Percentiles rank a stretch among this genome's conserved stretches.
Evolutionary conservation across 2,113 vertebrate species (phyloP).

Genomic region (Nothoprocta pentlandii): DNA sequence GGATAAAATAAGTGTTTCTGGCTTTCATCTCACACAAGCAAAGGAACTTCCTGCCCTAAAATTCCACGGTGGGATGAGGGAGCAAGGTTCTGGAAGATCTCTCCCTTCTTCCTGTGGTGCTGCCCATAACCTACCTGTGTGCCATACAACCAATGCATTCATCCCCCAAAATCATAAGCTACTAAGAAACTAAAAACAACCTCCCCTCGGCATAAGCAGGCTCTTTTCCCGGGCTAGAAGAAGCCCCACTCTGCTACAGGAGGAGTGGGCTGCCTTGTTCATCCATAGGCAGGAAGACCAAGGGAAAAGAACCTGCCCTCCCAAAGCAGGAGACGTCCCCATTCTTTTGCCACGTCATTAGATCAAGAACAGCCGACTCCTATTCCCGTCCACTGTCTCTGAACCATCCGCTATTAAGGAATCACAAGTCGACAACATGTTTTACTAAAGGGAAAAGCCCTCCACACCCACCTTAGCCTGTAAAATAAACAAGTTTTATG

Average conservation of each 20-base stretch:
- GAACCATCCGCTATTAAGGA: constrained; percentile 46
- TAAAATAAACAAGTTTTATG: constrained; percentile 64
- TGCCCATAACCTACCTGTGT: constrained; percentile 80
- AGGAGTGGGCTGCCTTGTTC: constrained; percentile 47
- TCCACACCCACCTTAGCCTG: constrained; percentile 72
- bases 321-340: not conserved
- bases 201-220: constrained; percentile 35
- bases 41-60: constrained; percentile 51
- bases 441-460: constrained; percentile 41
- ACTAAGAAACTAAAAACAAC: constrained; percentile 45
- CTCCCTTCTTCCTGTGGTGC: constrained; percentile 18
- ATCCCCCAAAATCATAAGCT: constrained; percentile 45
- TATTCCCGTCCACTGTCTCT: constrained; percentile 45
- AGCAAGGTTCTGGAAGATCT: constrained; percentile 17
- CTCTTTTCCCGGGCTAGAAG: constrained; percentile 31
- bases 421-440: constrained; percentile 51
- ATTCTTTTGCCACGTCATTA: constrained; percentile 2
- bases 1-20: constrained; percentile 32
- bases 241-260: constrained; percentile 30
- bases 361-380: constrained; percentile 49
- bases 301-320: constrained; percentile 17
- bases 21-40: constrained; percentile 65
- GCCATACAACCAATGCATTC: constrained; percentile 23
- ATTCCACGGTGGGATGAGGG: not conserved
- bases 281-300: constrained; percentile 18